Percentiles rank a stretch among this genome's conserved stretches.
phyloP scores from a whole-genome alignment of 2,113 vertebrate species.

The Hippoglossus stenolepis region DNA sequence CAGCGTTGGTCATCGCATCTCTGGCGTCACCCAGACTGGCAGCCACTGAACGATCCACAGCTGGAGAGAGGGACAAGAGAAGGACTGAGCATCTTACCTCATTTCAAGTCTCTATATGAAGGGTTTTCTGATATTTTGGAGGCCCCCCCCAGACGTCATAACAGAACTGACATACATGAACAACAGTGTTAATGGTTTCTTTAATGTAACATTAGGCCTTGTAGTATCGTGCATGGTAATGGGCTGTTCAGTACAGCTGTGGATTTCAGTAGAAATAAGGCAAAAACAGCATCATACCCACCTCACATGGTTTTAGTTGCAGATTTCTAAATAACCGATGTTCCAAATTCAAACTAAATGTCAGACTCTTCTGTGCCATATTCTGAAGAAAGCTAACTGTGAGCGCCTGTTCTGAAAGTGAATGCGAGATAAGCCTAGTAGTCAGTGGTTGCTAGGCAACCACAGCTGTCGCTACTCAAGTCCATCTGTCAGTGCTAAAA shows the following conservation, averaged over 20 bases:
- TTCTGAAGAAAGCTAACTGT: slow-evolving; percentile 14
- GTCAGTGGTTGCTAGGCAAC: slow-evolving; percentile 49
- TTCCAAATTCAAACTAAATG: not conserved
- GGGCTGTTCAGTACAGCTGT: not conserved
- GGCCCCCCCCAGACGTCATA: too few relatives aligned
- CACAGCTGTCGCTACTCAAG: slow-evolving; percentile 53
- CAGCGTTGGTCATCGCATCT: slow-evolving; percentile 93
- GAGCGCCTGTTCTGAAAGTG: slow-evolving; percentile 12
- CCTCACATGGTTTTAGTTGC: not conserved
- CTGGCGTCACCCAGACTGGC: slow-evolving; percentile 93
- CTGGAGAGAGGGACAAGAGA: slow-evolving; percentile 68
- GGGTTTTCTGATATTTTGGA: not conserved
- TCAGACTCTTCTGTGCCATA: not conserved
- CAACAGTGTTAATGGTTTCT: too few relatives aligned
- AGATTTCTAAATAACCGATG: not conserved
- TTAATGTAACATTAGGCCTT: not conserved
- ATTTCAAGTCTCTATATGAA: not conserved
- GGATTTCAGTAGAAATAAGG: not conserved
- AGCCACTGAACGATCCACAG: slow-evolving; percentile 91
- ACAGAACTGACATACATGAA: too few relatives aligned
- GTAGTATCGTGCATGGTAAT: not conserved
- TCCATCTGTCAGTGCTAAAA: slow-evolving; percentile 59
- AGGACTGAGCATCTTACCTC: not conserved
- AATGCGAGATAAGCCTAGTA: slow-evolving; percentile 12
- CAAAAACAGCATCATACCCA: not conserved